These are phyloP conservation scores for Unio delphinus DNA, from an alignment of 2,888 invertebrate species.

Conservation along the genomic window DNA sequence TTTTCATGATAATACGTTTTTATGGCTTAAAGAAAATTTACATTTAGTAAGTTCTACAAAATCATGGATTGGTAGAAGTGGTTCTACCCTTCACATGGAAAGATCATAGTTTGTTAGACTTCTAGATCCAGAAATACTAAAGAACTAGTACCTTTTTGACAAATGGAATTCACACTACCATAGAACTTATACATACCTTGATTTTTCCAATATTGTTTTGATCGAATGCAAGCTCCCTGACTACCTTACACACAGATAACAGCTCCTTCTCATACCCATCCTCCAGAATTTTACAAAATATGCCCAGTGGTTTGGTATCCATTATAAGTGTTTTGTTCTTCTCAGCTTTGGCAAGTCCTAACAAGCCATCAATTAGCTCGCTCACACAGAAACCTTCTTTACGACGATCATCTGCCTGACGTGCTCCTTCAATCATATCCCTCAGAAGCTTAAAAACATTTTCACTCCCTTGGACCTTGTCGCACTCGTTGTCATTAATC, in stretches of 20 bases:
- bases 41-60: no score
- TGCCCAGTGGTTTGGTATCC: conserved; percentile 30
- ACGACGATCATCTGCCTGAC: conserved; percentile 27
- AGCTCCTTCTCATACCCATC: conserved; percentile 29
- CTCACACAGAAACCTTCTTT: conserved; percentile 48
- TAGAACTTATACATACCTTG: conserved; percentile 25
- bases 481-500: conserved; percentile 53
- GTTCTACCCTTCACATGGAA: no score
- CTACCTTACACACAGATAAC: conserved; percentile 33
- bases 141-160: background rate
- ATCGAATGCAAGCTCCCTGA: conserved; percentile 54
- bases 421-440: conserved; percentile 32
- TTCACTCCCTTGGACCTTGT: conserved; percentile 42
- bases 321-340: conserved; percentile 49
- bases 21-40: no score
- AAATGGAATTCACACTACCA: background rate
- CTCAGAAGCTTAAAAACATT: conserved; percentile 49
- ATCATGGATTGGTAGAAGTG: no score
- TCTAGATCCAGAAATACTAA: no score
- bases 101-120: no score
- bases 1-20: no score
- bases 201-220: conserved; percentile 44
- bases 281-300: conserved; percentile 30
- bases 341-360: conserved; percentile 53
- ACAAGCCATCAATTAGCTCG: conserved; percentile 52